Conservation (phyloP, 2,888 invertebrate species). For the Biston stratarius region DNA sequence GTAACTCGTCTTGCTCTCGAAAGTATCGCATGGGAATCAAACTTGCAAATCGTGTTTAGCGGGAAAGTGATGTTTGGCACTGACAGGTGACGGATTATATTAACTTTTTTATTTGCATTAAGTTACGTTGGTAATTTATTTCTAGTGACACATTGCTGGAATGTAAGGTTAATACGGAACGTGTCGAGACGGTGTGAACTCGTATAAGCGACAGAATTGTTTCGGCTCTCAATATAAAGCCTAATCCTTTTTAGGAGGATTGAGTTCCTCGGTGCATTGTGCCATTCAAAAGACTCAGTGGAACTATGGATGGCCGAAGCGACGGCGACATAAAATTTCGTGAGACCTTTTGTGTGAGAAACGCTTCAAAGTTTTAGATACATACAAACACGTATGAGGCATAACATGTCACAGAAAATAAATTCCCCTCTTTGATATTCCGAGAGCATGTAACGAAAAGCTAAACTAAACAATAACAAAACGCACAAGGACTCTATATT, state of each 20-base stretch:
- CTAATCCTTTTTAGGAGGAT: slow-evolving; percentile 64
- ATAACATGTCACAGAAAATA: slow-evolving; percentile 50
- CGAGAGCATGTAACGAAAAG: slow-evolving; percentile 54
- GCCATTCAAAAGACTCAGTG: slow-evolving; percentile 53
- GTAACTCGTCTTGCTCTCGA: slow-evolving; percentile 58
- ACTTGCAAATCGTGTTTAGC: slow-evolving; percentile 66
- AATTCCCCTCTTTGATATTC: slow-evolving; percentile 61
- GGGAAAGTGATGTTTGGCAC: slow-evolving; percentile 68
- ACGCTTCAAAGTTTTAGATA: slow-evolving; percentile 48
- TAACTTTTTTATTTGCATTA: slow-evolving; percentile 13
- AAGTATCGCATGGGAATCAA: slow-evolving; percentile 72
- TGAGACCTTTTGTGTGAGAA: slow-evolving; percentile 53
- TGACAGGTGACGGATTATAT: slow-evolving; percentile 63
- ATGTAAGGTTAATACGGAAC: slow-evolving; percentile 54
- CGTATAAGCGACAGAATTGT: slow-evolving; percentile 66
- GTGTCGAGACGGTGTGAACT: slow-evolving; percentile 73
- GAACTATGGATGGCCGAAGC: slow-evolving; percentile 42
- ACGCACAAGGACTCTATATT: slow-evolving; percentile 65
- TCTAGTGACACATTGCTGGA: slow-evolving; percentile 37
- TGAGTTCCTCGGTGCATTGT: slow-evolving; percentile 55
- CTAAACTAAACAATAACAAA: slow-evolving; percentile 67
- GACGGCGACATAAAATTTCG: slow-evolving; percentile 54
- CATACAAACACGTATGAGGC: slow-evolving; percentile 42
- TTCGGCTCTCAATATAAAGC: slow-evolving; percentile 64
- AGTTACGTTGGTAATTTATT: slow-evolving; percentile 10